Conservation (phyloP, 2,797 vertebrate genomes). For the Ctenopoma multispine region DNA sequence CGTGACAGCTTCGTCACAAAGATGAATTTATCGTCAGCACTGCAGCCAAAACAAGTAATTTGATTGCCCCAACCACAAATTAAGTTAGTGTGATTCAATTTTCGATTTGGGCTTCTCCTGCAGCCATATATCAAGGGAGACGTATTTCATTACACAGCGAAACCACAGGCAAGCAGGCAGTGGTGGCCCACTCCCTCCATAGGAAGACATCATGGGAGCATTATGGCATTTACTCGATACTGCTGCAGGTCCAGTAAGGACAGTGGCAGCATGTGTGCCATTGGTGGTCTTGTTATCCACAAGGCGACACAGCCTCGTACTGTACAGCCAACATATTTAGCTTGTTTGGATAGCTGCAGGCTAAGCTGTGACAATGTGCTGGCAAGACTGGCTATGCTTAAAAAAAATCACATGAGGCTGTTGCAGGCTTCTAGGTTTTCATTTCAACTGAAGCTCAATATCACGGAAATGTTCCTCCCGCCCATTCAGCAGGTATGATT, state of each 20-base stretch:
- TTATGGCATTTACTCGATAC: constrained; percentile 82
- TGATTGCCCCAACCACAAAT: constrained; percentile 89
- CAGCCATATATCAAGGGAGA: constrained; percentile 88
- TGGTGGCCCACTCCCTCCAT: constrained; percentile 68
- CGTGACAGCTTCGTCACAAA: constrained; percentile 87
- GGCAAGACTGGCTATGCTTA: constrained; percentile 5
- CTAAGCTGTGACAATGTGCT: constrained; percentile 39
- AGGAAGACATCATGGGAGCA: constrained; percentile 84
- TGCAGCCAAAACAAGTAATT: constrained; percentile 89
- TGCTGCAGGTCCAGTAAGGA: constrained; percentile 54
- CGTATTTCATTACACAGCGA: constrained; percentile 89
- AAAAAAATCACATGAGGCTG: background rate
- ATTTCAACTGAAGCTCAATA: constrained; percentile 7
- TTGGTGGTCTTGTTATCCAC: constrained; percentile 65
- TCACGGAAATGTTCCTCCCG: constrained; percentile 3
- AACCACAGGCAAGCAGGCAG: constrained; percentile 73
- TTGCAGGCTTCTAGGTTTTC: background rate
- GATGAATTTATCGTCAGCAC: constrained; percentile 88
- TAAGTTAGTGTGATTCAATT: constrained; percentile 91
- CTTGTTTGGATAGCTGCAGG: constrained; percentile 29
- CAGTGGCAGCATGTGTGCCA: constrained; percentile 32
- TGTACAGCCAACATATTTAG: constrained; percentile 35
- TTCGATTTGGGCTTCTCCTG: constrained; percentile 87
- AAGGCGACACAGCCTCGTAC: constrained; percentile 3
- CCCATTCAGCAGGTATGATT: background rate